These are phyloP conservation scores for Oncopeltus fasciatus DNA, from an alignment of 1,140 invertebrate species.

Conservation along the genomic window DNA sequence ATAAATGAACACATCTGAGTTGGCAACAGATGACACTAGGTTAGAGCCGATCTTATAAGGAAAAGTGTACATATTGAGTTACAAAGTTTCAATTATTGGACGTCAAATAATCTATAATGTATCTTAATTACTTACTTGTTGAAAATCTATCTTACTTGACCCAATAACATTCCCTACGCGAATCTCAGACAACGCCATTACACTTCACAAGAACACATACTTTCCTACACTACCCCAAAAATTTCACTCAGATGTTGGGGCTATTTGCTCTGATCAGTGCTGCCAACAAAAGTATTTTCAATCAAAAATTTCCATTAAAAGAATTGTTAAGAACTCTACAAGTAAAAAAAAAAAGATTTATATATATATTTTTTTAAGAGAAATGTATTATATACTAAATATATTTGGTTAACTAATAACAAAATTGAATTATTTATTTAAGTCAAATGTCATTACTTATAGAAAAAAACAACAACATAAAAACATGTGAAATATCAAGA, in stretches of 20 bases:
- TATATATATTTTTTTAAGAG: too few relatives aligned
- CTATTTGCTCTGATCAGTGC: background rate
- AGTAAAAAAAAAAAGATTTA: background rate
- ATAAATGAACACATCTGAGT: conserved; percentile 17
- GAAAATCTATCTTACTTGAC: conserved; percentile 14
- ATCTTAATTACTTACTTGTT: conserved; percentile 5
- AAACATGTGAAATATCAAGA: too few relatives aligned
- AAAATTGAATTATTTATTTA: too few relatives aligned
- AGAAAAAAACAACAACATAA: too few relatives aligned
- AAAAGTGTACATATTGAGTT: background rate
- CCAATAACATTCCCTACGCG: conserved; percentile 18
- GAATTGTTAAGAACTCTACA: background rate
- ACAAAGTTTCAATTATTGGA: background rate
- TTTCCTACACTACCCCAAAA: conserved; percentile 2
- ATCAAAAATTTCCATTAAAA: background rate
- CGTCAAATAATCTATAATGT: background rate
- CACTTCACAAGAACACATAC: conserved; percentile 15
- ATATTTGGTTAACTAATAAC: too few relatives aligned
- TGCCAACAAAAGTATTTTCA: background rate
- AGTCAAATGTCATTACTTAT: too few relatives aligned
- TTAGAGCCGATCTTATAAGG: background rate
- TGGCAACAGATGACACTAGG: conserved; percentile 14
- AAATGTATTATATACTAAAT: too few relatives aligned
- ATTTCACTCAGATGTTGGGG: background rate
- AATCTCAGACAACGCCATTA: conserved; percentile 20